Conservation (phyloP, 2,888 invertebrate species). For the Protodeltote pygarga region DNA sequence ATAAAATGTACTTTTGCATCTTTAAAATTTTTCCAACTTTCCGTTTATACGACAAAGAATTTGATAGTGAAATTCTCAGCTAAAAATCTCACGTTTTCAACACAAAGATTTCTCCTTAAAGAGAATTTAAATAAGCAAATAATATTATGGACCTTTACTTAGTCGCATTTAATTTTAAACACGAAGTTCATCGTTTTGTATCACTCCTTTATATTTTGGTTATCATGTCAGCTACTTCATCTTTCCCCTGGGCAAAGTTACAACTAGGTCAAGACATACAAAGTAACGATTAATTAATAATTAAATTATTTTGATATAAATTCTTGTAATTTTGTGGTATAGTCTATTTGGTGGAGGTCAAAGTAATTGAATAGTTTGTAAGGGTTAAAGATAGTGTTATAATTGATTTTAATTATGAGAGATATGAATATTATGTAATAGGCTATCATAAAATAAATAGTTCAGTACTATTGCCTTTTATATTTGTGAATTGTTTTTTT, state of each 20-base stretch:
- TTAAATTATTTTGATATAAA: slow-evolving; percentile 19
- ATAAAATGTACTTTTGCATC: too few relatives aligned
- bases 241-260: slow-evolving; percentile 9
- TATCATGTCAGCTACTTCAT: slow-evolving; percentile 26
- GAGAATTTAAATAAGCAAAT: slow-evolving; percentile 10
- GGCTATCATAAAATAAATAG: too few relatives aligned
- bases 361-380: slow-evolving; percentile 1
- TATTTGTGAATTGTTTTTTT: too few relatives aligned
- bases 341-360: slow-evolving; percentile 1
- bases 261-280: slow-evolving; percentile 30
- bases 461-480: too few relatives aligned
- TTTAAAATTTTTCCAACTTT: too few relatives aligned
- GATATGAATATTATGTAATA: too few relatives aligned
- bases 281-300: slow-evolving; percentile 30
- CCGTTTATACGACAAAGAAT: too few relatives aligned
- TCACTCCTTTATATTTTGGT: slow-evolving; percentile 25
- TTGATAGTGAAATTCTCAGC: too few relatives aligned
- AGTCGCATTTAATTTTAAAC: slow-evolving; percentile 24
- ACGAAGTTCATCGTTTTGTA: slow-evolving; percentile 28
- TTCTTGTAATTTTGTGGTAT: slow-evolving; percentile 19
- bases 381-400: neutral
- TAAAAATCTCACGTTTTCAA: too few relatives aligned
- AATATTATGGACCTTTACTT: slow-evolving; percentile 7
- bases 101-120: too few relatives aligned
- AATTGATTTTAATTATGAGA: neutral